A percentile compares a stretch with the other conserved stretches of the same genome.
These are phyloP conservation scores for Epirrhoe tristata DNA, from an alignment of 2,888 invertebrate genomes.

Conservation along the genomic window DNA sequence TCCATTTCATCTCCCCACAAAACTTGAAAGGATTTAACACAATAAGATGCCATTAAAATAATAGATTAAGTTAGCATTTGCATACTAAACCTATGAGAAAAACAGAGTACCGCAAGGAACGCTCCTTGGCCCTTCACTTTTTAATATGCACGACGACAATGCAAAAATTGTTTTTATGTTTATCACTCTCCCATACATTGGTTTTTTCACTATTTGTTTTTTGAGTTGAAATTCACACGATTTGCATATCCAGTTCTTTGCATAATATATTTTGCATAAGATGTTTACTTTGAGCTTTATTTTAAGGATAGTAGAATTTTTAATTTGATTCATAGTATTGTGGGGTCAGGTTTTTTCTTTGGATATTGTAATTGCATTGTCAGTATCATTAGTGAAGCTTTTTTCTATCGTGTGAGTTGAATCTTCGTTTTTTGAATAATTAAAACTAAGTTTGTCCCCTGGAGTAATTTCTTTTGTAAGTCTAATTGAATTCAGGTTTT, in stretches of 20 bases:
- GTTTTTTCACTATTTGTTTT: slow-evolving; percentile 81
- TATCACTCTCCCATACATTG: slow-evolving; percentile 78
- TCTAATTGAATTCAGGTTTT: slow-evolving; percentile 83
- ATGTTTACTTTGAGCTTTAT: slow-evolving; percentile 80
- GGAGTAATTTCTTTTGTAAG: slow-evolving; percentile 73
- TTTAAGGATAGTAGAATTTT: slow-evolving; percentile 75
- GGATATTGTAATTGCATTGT: slow-evolving; percentile 67
- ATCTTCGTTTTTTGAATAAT: slow-evolving; percentile 71
- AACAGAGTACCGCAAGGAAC: slow-evolving; percentile 70
- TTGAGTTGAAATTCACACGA: slow-evolving; percentile 80
- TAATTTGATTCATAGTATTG: slow-evolving; percentile 73
- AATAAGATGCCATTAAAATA: slow-evolving; percentile 84
- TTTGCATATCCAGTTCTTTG: slow-evolving; percentile 84
- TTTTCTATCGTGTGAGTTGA: slow-evolving; percentile 70
- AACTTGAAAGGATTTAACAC: slow-evolving; percentile 72
- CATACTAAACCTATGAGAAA: slow-evolving; percentile 79
- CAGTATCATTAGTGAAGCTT: slow-evolving; percentile 73
- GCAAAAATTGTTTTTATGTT: slow-evolving; percentile 79
- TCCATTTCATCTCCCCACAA: slow-evolving; percentile 68
- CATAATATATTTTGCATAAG: slow-evolving; percentile 69
- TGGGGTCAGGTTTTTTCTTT: slow-evolving; percentile 79
- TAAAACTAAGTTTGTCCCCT: slow-evolving; percentile 79
- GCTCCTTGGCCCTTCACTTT: slow-evolving; percentile 59
- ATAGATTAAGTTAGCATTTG: slow-evolving; percentile 82
- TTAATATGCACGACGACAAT: slow-evolving; percentile 77